Evolutionary conservation across 2,888 invertebrate species (phyloP).

Genomic region (Dolomedes plantarius): DNA sequence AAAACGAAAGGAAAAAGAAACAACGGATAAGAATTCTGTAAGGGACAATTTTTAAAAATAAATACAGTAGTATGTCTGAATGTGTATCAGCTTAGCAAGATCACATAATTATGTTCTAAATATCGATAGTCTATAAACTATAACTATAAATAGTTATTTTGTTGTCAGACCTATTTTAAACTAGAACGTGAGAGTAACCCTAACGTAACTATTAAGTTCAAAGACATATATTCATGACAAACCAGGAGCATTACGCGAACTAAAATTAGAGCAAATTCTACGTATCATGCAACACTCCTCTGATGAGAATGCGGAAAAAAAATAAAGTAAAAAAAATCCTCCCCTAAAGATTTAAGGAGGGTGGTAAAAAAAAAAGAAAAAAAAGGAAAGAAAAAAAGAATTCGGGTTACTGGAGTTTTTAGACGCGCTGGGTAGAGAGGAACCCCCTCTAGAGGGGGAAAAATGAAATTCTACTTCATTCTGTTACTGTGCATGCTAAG

Average conservation of each 20-base stretch:
- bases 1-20: no score
- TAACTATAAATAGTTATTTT: no score
- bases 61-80: no score
- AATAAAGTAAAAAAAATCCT: neutral
- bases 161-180: neutral
- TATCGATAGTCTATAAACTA: no score
- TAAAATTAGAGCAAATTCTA: neutral
- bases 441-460: neutral
- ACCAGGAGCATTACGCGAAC: no score
- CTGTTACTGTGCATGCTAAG: neutral
- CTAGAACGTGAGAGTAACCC: slow-evolving; percentile 18
- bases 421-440: neutral
- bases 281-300: neutral
- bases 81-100: no score
- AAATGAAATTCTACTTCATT: neutral
- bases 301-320: neutral
- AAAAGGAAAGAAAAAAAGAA: no score
- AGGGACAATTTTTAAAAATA: no score
- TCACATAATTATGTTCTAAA: no score
- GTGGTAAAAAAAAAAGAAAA: neutral
- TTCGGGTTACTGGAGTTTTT: slow-evolving; percentile 16
- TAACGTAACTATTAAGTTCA: slow-evolving; percentile 1
- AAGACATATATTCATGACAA: neutral
- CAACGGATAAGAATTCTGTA: no score
- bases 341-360: neutral